Evolutionary conservation across 2,888 invertebrate species (phyloP), one percentile per base, ranked within the genome.

Genomic region (Pantelozetes paolii): DNA sequence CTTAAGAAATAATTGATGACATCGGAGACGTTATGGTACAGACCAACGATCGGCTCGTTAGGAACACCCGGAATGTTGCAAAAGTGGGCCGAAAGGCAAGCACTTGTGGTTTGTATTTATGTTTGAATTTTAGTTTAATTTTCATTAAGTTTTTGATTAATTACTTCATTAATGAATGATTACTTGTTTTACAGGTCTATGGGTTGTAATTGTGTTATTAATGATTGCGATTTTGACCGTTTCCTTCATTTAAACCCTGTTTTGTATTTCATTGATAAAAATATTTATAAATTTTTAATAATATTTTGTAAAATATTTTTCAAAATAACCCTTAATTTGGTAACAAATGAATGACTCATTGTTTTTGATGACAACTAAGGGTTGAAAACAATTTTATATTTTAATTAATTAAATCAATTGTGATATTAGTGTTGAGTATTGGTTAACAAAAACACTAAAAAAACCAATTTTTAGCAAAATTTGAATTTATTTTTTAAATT

Each of bases 1-100:
- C 6, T 6, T 71, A 23, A 23, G 9, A 30, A 42, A 26, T 26
- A 28, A 71, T 45, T 45, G 45, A 45, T 90, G 90, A 89, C 81
- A 85, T 92, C 76, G 87, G 87, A 0, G 88, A 88, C 76, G 88
- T 88, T 75, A 88, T 90, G 81, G 90, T 90, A 76, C 82, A 86
- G 75, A 90, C 90, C 0, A 87, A 89, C 79, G 84, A 86, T n/a
- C 84, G 89, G 70, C 84, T 92, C 26, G 83, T 86, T 71, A 85
- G 84, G 36, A 90, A 89, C 81, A 91, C 90, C 0, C 83, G 85
- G 28, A 86, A 88, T 78, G 86, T 91, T 42, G 83, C 85, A 72
- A 84, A 84, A n/a, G 86, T 91, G 36, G 86, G 85, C 78, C 83
- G 85, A 72, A 89, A 88, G 80, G 90, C 90, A 80, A 86, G 85